A percentile compares a stretch with the other conserved stretches of the same genome.
phyloP scores from a whole-genome alignment of 2,797 vertebrate genomes.

The Harpagifer antarcticus region DNA sequence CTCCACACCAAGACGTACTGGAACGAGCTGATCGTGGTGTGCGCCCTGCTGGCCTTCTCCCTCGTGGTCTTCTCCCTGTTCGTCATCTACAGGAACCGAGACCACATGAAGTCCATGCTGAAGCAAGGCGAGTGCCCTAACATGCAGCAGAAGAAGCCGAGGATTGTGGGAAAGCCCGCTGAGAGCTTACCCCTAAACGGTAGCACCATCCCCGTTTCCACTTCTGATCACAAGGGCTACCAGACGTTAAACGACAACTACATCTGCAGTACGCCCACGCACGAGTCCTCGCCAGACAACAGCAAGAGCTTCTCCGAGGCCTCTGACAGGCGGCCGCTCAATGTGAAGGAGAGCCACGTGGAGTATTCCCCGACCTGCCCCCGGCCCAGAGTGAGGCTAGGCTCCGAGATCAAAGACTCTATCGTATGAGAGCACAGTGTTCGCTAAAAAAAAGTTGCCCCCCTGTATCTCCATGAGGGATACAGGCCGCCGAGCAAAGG shows the following conservation, averaged over 20 bases:
- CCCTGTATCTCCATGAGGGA: slow-evolving; percentile 54
- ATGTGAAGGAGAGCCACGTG: slow-evolving; percentile 91
- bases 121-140: slow-evolving; percentile 87
- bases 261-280: slow-evolving; percentile 89
- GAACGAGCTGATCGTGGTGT: slow-evolving; percentile 93
- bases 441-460: slow-evolving; percentile 26
- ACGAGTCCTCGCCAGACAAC: slow-evolving; percentile 86
- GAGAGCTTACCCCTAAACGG: slow-evolving; percentile 93
- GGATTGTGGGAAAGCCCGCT: slow-evolving; percentile 81
- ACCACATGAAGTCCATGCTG: slow-evolving; percentile 90
- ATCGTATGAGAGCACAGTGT: slow-evolving; percentile 87
- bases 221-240: slow-evolving; percentile 95
- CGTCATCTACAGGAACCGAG: slow-evolving; percentile 88
- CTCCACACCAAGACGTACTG: slow-evolving; percentile 89
- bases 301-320: slow-evolving; percentile 91
- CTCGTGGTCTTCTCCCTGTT: slow-evolving; percentile 86
- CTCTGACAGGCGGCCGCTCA: slow-evolving; percentile 91
- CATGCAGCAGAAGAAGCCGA: slow-evolving; percentile 88
- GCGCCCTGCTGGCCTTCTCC: slow-evolving; percentile 81
- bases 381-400: slow-evolving; percentile 92
- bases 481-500: slow-evolving; percentile 63
- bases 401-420: slow-evolving; percentile 96
- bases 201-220: slow-evolving; percentile 83
- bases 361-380: slow-evolving; percentile 91
- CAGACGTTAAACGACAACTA: slow-evolving; percentile 95